phyloP scores from a whole-genome alignment of 1,140 invertebrate species.

The Patella vulgata region DNA sequence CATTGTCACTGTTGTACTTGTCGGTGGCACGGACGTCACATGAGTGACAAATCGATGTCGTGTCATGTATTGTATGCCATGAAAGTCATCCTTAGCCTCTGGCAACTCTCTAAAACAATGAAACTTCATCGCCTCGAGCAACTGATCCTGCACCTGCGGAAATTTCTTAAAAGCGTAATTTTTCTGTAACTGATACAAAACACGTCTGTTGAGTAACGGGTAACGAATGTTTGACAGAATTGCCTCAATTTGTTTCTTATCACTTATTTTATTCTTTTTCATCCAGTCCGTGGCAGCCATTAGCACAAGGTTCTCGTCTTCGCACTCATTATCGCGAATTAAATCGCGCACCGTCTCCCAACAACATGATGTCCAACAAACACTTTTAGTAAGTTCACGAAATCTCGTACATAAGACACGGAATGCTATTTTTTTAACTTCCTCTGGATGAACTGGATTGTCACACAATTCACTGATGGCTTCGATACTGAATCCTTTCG shows the following conservation, averaged over 20 bases:
- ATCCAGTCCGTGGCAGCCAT: conserved; percentile 61
- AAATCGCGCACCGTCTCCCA: conserved; percentile 55
- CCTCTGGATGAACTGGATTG: conserved; percentile 36
- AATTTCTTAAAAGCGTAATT: conserved; percentile 61
- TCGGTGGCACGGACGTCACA: too few relatives aligned
- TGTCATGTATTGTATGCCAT: conserved; percentile 47
- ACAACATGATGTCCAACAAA: conserved; percentile 46
- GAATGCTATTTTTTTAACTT: conserved; percentile 49
- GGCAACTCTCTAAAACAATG: conserved; percentile 61
- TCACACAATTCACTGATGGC: conserved; percentile 51
- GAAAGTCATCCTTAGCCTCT: conserved; percentile 55
- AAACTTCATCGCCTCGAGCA: conserved; percentile 54
- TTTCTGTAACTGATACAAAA: conserved; percentile 59
- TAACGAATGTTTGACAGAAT: conserved; percentile 60
- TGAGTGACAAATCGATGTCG: conserved; percentile 8
- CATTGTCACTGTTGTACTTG: too few relatives aligned
- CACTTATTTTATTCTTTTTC: conserved; percentile 57
- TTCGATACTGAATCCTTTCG: conserved; percentile 42
- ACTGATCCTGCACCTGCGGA: conserved; percentile 53
- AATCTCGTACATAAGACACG: conserved; percentile 53
- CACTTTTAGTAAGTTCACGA: conserved; percentile 42
- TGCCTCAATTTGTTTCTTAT: conserved; percentile 57
- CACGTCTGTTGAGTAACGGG: conserved; percentile 52
- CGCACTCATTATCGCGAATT: conserved; percentile 47
- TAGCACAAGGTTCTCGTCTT: conserved; percentile 57